Conservation (phyloP, 1,140 invertebrate genomes). For the Microplitis mediator region DNA sequence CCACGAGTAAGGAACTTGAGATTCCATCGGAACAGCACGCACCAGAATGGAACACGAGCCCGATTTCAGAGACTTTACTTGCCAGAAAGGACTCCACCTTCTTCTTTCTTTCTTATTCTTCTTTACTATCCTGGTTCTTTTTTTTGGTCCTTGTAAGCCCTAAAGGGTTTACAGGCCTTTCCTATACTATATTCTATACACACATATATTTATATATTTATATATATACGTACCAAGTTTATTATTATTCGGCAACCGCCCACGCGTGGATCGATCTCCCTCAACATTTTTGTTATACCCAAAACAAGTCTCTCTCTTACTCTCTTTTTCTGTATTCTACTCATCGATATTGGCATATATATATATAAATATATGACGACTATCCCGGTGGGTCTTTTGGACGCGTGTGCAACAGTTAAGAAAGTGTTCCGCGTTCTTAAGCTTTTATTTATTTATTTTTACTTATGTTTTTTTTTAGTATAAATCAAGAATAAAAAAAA, state of each 20-base stretch:
- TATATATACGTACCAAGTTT: not conserved
- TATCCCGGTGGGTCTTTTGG: not conserved
- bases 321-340: not conserved
- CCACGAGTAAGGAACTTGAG: constrained; percentile 1
- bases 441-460: too few relatives aligned
- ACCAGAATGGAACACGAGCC: not conserved
- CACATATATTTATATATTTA: too few relatives aligned
- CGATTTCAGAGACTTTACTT: too few relatives aligned
- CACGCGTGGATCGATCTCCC: constrained; percentile 21
- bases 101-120: not conserved
- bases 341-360: not conserved
- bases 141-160: not conserved
- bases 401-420: not conserved
- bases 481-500: too few relatives aligned
- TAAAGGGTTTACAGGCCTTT: not conserved
- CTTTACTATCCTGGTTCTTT: not conserved
- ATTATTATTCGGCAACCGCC: constrained; percentile 27
- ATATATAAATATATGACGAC: not conserved
- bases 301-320: not conserved
- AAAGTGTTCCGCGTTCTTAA: constrained; percentile 7
- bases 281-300: not conserved
- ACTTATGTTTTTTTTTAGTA: too few relatives aligned
- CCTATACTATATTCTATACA: too few relatives aligned
- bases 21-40: constrained; percentile 1
- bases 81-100: not conserved